Evolutionary conservation across 2,113 vertebrate species (phyloP), one percentile per base, ranked within the genome.

Genomic region (Carlito syrichta): DNA sequence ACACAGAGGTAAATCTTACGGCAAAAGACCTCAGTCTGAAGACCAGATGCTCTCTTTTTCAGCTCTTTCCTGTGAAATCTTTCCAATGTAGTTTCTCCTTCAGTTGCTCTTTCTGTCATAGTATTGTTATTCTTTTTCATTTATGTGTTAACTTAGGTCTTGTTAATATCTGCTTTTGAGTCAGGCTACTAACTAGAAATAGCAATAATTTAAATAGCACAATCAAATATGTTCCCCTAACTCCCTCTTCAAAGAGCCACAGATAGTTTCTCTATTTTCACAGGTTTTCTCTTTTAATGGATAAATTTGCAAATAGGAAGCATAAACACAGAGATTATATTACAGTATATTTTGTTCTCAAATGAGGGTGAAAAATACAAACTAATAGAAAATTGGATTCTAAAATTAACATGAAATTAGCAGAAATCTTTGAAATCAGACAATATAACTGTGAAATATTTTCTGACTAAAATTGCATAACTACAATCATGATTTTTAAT

Each of bases 71-170:
- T 99, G 99, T 99, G 99, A 98, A 99, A 98, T 99, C 99, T 99
- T 99, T 99, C 96, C 99, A 99, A 98, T 97, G 99, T 98, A 99
- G 99, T 96, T 99, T 99, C 98, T 99, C 99, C 99, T 99, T 99
- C 99, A 99, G 99, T 99, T 99, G 99, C 94, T 99, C 99, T 99
- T 99, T 99, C 99, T 99, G 99, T 98, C 99, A 99, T 99, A 99
- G 99, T 98, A 99, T 98, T 79, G 92, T 98, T 98, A 98, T 96
- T 98, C 91, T 97, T 98, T 98, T 98, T 98, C 97, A 98, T 84
- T 97, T 92, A 88, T 74, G 7, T 83, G 89, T 94, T 74, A 96
- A 63, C 77, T 98, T 94, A 66, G 89, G 95, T 96, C 94, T 95
- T 95, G 95, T 77, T 96, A 52, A 93, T 76, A 95, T 32, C 85